Base-by-base conservation (phyloP, 2,113 vertebrate species). In the Oryzias curvinotus region DNA sequence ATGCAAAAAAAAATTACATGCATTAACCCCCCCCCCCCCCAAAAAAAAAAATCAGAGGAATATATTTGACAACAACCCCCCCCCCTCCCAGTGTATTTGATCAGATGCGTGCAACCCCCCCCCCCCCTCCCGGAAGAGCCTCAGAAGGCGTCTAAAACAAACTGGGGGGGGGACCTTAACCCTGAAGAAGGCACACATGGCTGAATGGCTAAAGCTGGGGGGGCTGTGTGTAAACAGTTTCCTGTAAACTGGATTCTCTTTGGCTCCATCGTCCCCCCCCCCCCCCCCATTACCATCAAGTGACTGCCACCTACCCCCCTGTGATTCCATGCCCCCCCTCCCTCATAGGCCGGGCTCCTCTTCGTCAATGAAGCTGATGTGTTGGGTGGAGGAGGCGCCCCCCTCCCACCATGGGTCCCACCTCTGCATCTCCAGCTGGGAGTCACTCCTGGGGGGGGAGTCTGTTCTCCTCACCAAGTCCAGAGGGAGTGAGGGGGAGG, bases 301-400 rank as follows among this genome's bases (percentile, higher is more conserved):
- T 17, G 47, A 43, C 52, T 74, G n/a, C n/a, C 10, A 21, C 42
- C 49, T 4, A 53, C 23, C 48, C 48, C n/a, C 16, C 10, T 10
- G 7, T 2, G 3, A 15, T 12, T 5, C 26, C 60, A 12, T n/a
- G n/a, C 5, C 0, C 7, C 42, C 52, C 48, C 53, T 45, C 16
- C 16, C 68, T 91, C 89, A 93, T 68, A 91, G 73, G 18, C 82
- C 88, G 1, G 89, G 90, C 62, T 90, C 91, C 51, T 93, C 92
- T 51, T 94, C 92, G 49, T 94, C 92, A 4, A 93, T 94, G 83
- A 91, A 93, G 71, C 90, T 90, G 80, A 93, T 92, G 73, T 89
- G 81, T 77, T 93, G 92, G 1, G 69, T 56, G 43, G 87, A 86
- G 45, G 83, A 77, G 70, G 26, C 66, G 4, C 49, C 50, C 6